Evolutionary conservation across 1,140 invertebrate species (phyloP), one percentile per base, ranked within the genome.

Genomic region (Zophobas morio): DNA sequence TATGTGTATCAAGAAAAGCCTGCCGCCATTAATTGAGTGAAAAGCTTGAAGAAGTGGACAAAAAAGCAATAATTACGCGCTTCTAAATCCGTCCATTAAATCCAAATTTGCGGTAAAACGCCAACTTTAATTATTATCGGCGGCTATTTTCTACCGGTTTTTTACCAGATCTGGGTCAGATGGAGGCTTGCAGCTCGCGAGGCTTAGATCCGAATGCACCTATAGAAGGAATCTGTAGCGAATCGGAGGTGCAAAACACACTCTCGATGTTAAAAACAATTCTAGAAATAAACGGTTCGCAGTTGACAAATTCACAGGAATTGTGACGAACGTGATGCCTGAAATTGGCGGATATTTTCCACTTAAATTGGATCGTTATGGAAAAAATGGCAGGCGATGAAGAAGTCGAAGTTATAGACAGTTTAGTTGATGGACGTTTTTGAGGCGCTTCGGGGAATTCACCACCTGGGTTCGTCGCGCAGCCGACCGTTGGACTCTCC

Each of bases 1-100:
- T 34, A 35, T 60, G 56, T 60, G 60, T 40, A 36, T 63, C 6
- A 6, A 4, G 49, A 51, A 66, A 66, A 66, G 60, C 60, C 20
- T 6, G 60, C 49, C 49, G 49, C 49, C 49, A 51, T 51, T 51
- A 51, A 51, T 51, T 51, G 49, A 51, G 49, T 51, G 49, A 51
- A 51, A 51, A 51, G 49, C 20, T 51, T 46, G 6, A 46, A 46
- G 6, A 46, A 46, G 3, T 8, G 4, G 49, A 51, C 49, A 51
- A 51, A 51, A 51, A 51, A 20, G 4, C n/a, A 51, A 51, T 51
- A 51, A 51, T 51, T 51, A 46, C n/a, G 6, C 49, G n/a, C 49
- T 20, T 51, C n/a, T 20, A 20, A 51, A 20, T 51, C 49, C 49
- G n/a, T 2, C 49, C 49, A 51, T 51, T 51, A 51, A 51, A 51